Conservation (phyloP, 2,797 vertebrate genomes). For the Myotis vivesi region DNA sequence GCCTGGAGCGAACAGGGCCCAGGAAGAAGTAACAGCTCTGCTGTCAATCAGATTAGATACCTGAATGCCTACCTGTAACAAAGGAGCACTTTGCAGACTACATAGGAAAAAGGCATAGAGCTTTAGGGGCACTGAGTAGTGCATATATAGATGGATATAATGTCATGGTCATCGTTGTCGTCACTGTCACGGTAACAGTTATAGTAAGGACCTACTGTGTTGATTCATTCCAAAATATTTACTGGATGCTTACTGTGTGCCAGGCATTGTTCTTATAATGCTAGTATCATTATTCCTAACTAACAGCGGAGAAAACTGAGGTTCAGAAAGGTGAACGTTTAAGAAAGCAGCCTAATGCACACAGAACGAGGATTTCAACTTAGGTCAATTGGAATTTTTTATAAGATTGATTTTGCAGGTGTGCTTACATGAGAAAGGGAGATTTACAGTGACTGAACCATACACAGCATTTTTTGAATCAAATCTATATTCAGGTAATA, state of each 20-base stretch:
- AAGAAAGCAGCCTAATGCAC: neutral
- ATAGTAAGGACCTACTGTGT: neutral
- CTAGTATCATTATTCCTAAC: neutral
- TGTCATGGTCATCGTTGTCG: accelerated
- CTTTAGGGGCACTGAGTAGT: neutral
- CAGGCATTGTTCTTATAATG: neutral
- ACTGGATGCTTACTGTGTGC: neutral
- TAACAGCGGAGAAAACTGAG: neutral
- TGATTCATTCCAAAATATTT: neutral
- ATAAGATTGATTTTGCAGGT: neutral
- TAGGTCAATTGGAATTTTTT: neutral
- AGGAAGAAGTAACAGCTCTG: neutral
- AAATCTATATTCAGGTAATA: neutral
- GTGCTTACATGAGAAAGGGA: neutral
- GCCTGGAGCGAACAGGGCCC: neutral
- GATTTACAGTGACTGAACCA: neutral
- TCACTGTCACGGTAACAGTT: neutral
- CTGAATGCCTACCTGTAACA: neutral
- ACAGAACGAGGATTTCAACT: neutral
- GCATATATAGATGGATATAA: neutral
- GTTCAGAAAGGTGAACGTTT: neutral
- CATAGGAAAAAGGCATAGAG: neutral
- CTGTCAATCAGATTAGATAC: neutral
- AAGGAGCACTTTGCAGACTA: neutral
- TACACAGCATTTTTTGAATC: neutral